Evolutionary conservation across 1,140 invertebrate genomes (phyloP), one percentile per base, ranked within the genome.

Genomic region (Vanessa atalanta): DNA sequence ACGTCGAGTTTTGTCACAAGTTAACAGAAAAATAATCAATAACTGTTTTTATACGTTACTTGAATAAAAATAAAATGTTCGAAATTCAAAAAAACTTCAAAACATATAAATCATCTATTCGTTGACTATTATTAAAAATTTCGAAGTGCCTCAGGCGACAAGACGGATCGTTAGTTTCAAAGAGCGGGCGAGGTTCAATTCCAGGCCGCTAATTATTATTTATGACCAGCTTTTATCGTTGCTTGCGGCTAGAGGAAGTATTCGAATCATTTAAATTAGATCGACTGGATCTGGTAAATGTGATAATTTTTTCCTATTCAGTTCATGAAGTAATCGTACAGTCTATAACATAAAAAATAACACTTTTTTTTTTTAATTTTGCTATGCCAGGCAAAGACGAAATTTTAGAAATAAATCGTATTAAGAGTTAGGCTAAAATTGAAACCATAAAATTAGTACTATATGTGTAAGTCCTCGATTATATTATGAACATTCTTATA

Each of bases 191-290:
- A 66, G 81, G 79, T 88, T 88, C 87, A 82, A 88, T 80, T 88
- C 85, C 80, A 65, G 76, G 67, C 65, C 74, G 68, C 79, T 88
- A 88, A 90, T 88, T 90, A 88, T 88, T 83, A 87, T 88, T 88
- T 88, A 88, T 86, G 80, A 69, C 48, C 67, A 65, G 64, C 76
- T 85, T 78, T 86, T 84, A 85, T 82, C 74, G 79, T 64, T 60
- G 83, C 79, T 73, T 31, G 73, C 65, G 78, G 87, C 76, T 65
- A 72, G 79, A 81, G 81, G 79, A 81, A 83, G 79, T 86, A 47
- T 50, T 13, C 53, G 53, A 57, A 57, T 53, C 14, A n/a, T 23
- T 57, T 8, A 23, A 20, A 57, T 57, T 57, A 57, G 53, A 57
- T 57, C 53, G 53, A 20, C 53, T 11, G 23, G n/a, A 20, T 57